Base-by-base conservation (phyloP, 2,797 vertebrate genomes). In the Gorsachius magnificus region DNA sequence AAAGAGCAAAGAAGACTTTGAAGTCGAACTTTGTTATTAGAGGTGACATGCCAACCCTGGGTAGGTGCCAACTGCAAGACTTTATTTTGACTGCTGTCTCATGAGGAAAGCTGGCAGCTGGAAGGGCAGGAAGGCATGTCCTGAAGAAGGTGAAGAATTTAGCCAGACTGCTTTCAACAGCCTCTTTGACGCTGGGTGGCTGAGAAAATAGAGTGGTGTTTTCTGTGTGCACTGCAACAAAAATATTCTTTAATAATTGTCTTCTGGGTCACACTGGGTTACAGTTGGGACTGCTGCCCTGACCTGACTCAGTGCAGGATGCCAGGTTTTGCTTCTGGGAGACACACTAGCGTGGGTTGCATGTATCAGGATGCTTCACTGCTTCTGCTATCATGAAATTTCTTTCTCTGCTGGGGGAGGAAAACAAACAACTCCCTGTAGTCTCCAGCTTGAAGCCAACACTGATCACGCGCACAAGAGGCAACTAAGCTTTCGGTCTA, bases 71-170 rank as follows among this genome's bases (percentile, higher is more conserved):
- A 13, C 20, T 79, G 63, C 26, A 79, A 86, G 72, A 76, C 87
- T 95, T 93, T 89, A 82, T 95, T 97, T 92, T 95, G 92, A 89
- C 76, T 94, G 75, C 83, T 53, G 92, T 54, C 80, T 93, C 68
- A 66, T 56, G 88, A 95, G 88, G 68, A 94, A 87, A 96, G 74
- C 83, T 95, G 90, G 94, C 94, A 93, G 95, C 85, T 94, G 79
- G 71, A 26, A 88, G 76, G 41, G 25, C 63, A 78, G 69, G 71
- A 64, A 92, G 29, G 68, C 80, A 79, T 13, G 71, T 90, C 91
- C 85, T 68, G 78, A 63, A 82, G 78, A 87, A 91, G 81, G 69
- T 74, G 61, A 78, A 96, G 71, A 77, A 95, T 77, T 96, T 80
- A 85, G 64, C 78, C 86, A 93, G 75, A 7, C 31, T 94, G 17